Base-by-base conservation (phyloP, 2,888 invertebrate genomes). In the Linnaemya vulpina region DNA sequence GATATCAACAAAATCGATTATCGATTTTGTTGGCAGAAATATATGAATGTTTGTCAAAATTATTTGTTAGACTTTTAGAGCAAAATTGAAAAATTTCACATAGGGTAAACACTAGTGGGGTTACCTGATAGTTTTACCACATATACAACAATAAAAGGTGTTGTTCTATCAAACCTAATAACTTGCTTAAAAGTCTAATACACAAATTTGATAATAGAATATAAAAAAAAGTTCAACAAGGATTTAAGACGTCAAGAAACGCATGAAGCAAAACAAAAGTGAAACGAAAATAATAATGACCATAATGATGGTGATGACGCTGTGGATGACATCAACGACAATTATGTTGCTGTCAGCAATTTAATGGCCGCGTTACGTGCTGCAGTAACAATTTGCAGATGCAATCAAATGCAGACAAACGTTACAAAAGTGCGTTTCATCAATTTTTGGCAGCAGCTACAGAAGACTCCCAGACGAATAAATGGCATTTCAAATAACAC, bases 351-450 rank as follows among this genome's bases (percentile, higher is more conserved):
- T 86, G 85, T 79, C 85, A 86, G 83, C 84, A 87, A 85, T 82
- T 86, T 86, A 86, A 86, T 87, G 86, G 85, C 86, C 86, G 71
- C 80, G 83, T 79, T 86, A 87, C 86, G 87, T 87, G 87, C 70
- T 73, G 79, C 62, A 43, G 51, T 65, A 68, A 58, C 74, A 74
- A 65, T 79, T 79, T 71, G 15, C 62, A 73, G 68, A 74, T 74
- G 60, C 76, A 77, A 49, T 77, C 71, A 65, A 71, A 82, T 71
- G 30, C 65, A 78, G 51, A 71, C 68, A 40, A 76, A 71, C 58
- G 65, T 43, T 53, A 11, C 7, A 63, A 82, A 78, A 83, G 84
- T 70, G 70, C 75, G 80, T 81, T 74, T 79, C 79, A 79, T 73
- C 68, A 62, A 78, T 68, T 63, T 13, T 38, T 65, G 68, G 63